Evolutionary conservation across 2,888 invertebrate genomes (phyloP).

Genomic region (Mesorhabditis sp.): DNA sequence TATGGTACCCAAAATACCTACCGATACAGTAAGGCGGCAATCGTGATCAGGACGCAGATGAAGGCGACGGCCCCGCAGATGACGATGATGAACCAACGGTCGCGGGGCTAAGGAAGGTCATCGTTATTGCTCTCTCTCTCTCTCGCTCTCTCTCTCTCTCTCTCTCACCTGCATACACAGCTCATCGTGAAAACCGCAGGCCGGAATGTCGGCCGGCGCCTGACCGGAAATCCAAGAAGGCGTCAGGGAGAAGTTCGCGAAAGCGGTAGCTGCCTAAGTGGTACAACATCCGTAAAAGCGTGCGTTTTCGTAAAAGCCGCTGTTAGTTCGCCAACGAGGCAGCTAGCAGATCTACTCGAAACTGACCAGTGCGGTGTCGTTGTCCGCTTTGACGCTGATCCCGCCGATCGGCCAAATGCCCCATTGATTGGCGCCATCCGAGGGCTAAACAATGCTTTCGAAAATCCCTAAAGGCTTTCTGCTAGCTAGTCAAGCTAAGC

Average conservation of each 20-base stretch:
- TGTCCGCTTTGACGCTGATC: neutral
- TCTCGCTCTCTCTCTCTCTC: too few species aligned
- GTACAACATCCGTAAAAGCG: too few species aligned
- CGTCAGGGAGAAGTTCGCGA: neutral
- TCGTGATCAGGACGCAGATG: slow-evolving; percentile 4
- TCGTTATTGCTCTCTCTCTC: neutral
- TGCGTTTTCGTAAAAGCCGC: too few species aligned
- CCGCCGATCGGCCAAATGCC: neutral
- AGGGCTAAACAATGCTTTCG: neutral
- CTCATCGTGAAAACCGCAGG: slow-evolving; percentile 28
- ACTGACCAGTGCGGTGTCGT: neutral
- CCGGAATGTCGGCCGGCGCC: slow-evolving; percentile 21
- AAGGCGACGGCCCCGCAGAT: neutral
- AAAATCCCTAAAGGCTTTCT: neutral
- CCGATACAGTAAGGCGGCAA: slow-evolving; percentile 12
- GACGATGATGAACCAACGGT: slow-evolving; percentile 10
- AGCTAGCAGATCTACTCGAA: too few species aligned
- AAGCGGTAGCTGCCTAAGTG: neutral
- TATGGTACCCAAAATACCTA: slow-evolving; percentile 8
- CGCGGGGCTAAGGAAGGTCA: neutral
- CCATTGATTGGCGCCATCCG: neutral
- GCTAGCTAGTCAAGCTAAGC: neutral
- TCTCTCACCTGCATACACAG: slow-evolving; percentile 14
- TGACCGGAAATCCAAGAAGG: neutral
- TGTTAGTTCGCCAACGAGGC: too few species aligned